Evolutionary conservation across 2,797 vertebrate genomes (phyloP).

Genomic region (Hyperoplus immaculatus): DNA sequence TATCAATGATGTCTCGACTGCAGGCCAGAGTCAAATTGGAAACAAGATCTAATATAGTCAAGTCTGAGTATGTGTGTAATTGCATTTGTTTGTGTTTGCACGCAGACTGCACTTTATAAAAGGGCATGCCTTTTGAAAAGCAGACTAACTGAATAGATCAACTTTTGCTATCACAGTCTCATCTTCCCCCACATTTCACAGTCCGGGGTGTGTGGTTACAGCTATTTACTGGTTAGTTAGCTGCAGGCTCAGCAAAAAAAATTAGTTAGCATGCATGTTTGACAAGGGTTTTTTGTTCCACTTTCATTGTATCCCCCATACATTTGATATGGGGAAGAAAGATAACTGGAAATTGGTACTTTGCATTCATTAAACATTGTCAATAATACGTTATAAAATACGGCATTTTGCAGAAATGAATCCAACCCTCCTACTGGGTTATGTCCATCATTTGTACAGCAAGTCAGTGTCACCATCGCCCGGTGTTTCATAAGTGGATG

Average conservation of each 20-base stretch:
- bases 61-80: constrained; percentile 7
- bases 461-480: constrained; percentile 60
- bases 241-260: constrained; percentile 67
- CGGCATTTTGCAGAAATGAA: constrained; percentile 63
- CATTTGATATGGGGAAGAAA: constrained; percentile 37
- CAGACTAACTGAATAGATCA: constrained; percentile 53
- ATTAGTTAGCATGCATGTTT: constrained; percentile 32
- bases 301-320: constrained; percentile 52
- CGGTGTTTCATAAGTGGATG: constrained; percentile 81
- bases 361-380: constrained; percentile 20
- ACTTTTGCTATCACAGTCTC: constrained; percentile 43
- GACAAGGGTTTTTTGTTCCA: constrained; percentile 57
- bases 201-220: constrained; percentile 67
- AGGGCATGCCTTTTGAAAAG: constrained; percentile 17
- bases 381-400: constrained; percentile 13
- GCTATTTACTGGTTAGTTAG: constrained; percentile 60
- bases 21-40: not conserved
- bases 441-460: constrained; percentile 77
- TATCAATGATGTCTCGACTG: not conserved
- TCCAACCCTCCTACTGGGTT: constrained; percentile 53
- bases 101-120: constrained; percentile 18
- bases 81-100: constrained; percentile 43
- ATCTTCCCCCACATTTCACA: constrained; percentile 68
- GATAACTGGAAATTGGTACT: constrained; percentile 14
- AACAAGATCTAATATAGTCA: constrained; percentile 13